phyloP scores from a whole-genome alignment of 2,888 invertebrate species.

The Dilophus febrilis region DNA sequence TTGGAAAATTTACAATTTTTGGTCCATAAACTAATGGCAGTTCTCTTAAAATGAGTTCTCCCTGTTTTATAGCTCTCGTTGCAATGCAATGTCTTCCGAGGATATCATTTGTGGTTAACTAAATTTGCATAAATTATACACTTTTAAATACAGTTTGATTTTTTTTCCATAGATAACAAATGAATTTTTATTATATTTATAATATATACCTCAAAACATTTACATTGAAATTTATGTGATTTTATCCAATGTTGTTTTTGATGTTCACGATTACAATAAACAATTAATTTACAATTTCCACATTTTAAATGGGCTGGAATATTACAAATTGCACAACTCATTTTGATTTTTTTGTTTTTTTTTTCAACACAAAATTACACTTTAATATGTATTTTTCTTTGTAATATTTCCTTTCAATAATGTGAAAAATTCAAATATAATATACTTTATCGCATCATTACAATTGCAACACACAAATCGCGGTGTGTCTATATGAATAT shows the following conservation, averaged over 20 bases:
- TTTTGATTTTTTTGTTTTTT: too few species aligned
- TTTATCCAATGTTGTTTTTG: conserved; percentile 55
- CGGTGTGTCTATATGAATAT: too few species aligned
- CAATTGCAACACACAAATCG: too few species aligned
- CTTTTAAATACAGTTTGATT: background rate
- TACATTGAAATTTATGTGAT: conserved; percentile 46
- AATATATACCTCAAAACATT: conserved; percentile 24
- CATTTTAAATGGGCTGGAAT: conserved; percentile 45
- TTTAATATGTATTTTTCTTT: too few species aligned
- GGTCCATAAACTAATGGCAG: conserved; percentile 50
- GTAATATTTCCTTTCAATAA: too few species aligned
- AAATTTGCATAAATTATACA: conserved; percentile 17
- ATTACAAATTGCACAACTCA: conserved; percentile 43
- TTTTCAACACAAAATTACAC: too few species aligned
- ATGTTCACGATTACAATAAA: conserved; percentile 53
- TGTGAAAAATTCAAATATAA: too few species aligned
- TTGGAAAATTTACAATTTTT: conserved; percentile 38
- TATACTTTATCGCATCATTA: too few species aligned
- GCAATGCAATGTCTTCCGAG: conserved; percentile 48
- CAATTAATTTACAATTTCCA: conserved; percentile 47
- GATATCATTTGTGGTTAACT: conserved; percentile 35
- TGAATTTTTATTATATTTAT: background rate
- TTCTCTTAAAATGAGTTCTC: conserved; percentile 49
- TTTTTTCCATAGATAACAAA: background rate
- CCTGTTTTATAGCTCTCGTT: conserved; percentile 46